Evolutionary conservation across 2,113 vertebrate genomes (phyloP), one percentile per base, ranked within the genome.

Genomic region (Thermophis baileyi): DNA sequence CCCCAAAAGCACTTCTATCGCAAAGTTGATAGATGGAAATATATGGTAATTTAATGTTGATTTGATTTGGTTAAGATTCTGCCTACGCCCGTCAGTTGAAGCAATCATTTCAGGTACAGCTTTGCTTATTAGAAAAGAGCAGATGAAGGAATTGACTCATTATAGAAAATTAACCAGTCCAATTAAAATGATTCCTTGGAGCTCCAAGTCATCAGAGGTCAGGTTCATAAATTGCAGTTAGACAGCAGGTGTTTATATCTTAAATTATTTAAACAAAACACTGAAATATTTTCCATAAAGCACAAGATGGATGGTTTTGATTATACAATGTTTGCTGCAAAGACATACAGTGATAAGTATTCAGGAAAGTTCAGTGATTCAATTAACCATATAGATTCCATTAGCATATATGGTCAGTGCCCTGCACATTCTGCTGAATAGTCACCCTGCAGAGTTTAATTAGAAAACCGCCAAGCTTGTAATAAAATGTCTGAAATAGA

Each of bases 191-290:
- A 92, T 51, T 63, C 63, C 89, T 93, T 57, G 50, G 25, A 89
- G 74, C 16, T 92, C 44, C 91, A 93, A 93, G 46, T 89, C 87
- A 27, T 24, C 69, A n/a, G 5, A 94, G 25, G 30, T 93, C 89
- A 94, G 50, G 55, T 20, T 93, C 57, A 69, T 89, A 86, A 87
- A 86, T 35, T 63, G 5, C 1, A 89, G 86, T 81, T 35, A 85
- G 25, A 25, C 44, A 89, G 69, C 14, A 89, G 46, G 40, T 93
- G 91, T 89, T 94, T 54, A 90, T 90, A 87, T 50, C 89, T 90
- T 87, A 92, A 94, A 92, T 74, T 90, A 4, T 90, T 92, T 89
- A 94, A 90, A 91, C 44, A 92, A 94, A 91, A 44, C 4, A 86
- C 5, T 1, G 3, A 47, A 20, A 81, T 25, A 14, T 53, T 30